These are phyloP conservation scores for Galago senegalensis DNA, from an alignment of 2,797 vertebrate genomes.

Conservation along the genomic window DNA sequence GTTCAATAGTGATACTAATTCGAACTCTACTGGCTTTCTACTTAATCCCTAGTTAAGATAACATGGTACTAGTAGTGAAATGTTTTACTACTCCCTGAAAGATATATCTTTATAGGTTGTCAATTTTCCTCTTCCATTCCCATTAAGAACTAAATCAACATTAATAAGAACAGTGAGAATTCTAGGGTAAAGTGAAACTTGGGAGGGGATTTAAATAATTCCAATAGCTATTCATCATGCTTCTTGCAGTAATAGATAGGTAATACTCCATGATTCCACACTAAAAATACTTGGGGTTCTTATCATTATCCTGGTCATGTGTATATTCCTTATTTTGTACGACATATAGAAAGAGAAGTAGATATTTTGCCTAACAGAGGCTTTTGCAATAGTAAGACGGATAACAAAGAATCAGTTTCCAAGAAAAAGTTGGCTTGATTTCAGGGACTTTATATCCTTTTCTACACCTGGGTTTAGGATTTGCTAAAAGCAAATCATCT, in stretches of 20 bases:
- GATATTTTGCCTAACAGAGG: constrained; percentile 74
- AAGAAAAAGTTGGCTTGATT: constrained; percentile 83
- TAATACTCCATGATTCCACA: constrained; percentile 57
- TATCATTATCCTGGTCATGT: constrained; percentile 69
- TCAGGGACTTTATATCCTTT: constrained; percentile 80
- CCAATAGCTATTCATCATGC: constrained; percentile 70
- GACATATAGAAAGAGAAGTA: constrained; percentile 64
- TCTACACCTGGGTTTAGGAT: constrained; percentile 81
- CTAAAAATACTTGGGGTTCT: constrained; percentile 75
- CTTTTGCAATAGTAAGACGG: constrained; percentile 81
- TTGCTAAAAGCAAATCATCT: constrained; percentile 80
- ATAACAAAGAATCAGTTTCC: constrained; percentile 81
- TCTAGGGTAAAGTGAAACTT: constrained; percentile 77
- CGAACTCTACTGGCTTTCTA: constrained; percentile 64
- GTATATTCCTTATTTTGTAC: constrained; percentile 70
- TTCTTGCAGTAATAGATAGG: constrained; percentile 63
- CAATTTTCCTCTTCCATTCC: constrained; percentile 68
- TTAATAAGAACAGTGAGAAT: constrained; percentile 80
- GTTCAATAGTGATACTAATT: constrained; percentile 55
- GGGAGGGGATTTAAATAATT: constrained; percentile 75
- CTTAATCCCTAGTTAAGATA: constrained; percentile 69
- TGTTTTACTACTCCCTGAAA: constrained; percentile 59
- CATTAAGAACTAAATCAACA: constrained; percentile 79
- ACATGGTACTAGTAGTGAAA: constrained; percentile 43
- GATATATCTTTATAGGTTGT: constrained; percentile 66